Evolutionary conservation across 2,888 invertebrate genomes (phyloP), one percentile per base, ranked within the genome.

Genomic region (Beris chalybata): DNA sequence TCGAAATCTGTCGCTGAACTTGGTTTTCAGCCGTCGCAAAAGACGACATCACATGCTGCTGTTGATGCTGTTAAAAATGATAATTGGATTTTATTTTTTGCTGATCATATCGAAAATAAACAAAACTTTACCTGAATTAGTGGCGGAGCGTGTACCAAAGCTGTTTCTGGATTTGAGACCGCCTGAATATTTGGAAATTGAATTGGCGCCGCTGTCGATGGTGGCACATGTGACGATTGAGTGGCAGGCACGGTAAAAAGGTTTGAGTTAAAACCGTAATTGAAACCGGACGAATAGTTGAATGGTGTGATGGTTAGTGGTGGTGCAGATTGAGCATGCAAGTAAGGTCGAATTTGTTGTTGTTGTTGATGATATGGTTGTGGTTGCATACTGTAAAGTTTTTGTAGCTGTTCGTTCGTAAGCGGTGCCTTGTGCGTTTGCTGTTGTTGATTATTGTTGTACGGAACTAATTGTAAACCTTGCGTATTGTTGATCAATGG

Each of bases 361-460:
- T 3, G 58, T n/a, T 58, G 50, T 7, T 7, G 50, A 57, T 56
- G 55, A 56, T 56, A 64, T 32, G 56, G 65, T 29, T 73, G 74
- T 53, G 72, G 70, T 12, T 77, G 74, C 79, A 80, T 75, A 71
- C 73, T 77, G 43, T 81, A 81, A 7, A 81, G 72, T 11, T 79
- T 76, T 63, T 76, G 76, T 11, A 81, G 71, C 67, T 80, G 77
- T 50, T 79, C 79, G 43, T 73, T 73, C 50, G 76, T 81, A 0
- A 81, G 71, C 5, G 78, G 78, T n/a, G 76, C 72, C 53, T 55
- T 53, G 52, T 47, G 57, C 54, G 56, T 55, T 45, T 47, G 50
- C 31, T 45, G 32, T 63, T 79, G 80, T 4, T 73, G 73, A 38
- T 77, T 76, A 56, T 74, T 72, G 56, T n/a, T 66, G 64, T 72